Evolutionary conservation across 53 echinoderm and acorn worm species (phyloP).

Genomic region (Mesocentrotus franciscanus): DNA sequence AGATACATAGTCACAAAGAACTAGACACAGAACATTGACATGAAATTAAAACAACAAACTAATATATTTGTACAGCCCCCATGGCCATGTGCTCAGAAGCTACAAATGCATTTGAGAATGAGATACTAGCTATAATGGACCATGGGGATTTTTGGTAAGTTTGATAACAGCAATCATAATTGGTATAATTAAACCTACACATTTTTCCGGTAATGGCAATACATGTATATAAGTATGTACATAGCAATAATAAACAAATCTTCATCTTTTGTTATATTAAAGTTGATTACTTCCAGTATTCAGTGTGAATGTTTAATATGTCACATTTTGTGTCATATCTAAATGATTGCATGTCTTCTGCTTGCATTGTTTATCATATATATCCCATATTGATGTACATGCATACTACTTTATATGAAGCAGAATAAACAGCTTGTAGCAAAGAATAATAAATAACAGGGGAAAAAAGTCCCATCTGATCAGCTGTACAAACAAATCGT

Average conservation of each 20-base stretch:
- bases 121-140: neutral
- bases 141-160: slow-evolving; percentile 35
- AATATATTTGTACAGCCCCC: slow-evolving; percentile 16
- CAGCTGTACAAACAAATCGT: neutral
- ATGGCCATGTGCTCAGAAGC: neutral
- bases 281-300: slow-evolving; percentile 17
- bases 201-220: slow-evolving; percentile 41
- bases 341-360: neutral
- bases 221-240: slow-evolving; percentile 63
- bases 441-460: slow-evolving; percentile 24
- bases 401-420: neutral
- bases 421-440: neutral
- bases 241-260: slow-evolving; percentile 62
- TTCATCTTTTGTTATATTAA: slow-evolving; percentile 31
- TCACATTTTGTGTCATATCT: neutral
- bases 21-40: neutral
- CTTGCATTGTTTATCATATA: neutral
- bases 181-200: slow-evolving; percentile 49
- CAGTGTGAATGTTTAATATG: neutral
- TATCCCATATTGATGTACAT: slow-evolving; percentile 5
- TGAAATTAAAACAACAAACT: slow-evolving; percentile 9
- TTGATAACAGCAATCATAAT: slow-evolving; percentile 30
- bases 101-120: no score
- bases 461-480: neutral
- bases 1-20: neutral